Base-by-base conservation (phyloP, 1,140 invertebrate species). In the Reticulitermes speratus region DNA sequence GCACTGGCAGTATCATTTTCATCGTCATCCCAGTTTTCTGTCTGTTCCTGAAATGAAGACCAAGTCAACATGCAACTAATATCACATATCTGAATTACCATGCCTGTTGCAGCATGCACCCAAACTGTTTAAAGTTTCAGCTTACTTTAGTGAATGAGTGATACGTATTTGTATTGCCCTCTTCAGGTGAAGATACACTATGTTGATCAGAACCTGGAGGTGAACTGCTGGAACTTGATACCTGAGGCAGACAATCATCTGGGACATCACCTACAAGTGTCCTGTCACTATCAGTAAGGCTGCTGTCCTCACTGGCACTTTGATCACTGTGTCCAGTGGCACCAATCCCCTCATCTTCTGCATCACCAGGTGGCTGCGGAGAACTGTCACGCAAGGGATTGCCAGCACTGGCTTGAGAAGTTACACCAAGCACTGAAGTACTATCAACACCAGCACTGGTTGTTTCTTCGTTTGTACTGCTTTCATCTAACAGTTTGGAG, bases 291-390 rank as follows among this genome's bases (percentile, higher is more conserved):
- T 96, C 95, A 87, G 95, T 96, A 30, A 96, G 91, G 89, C 95
- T 96, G 88, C 95, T 96, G 89, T 96, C 96, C 89, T 96, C 96
- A 89, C 94, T 96, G 88, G 95, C 95, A 90, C 95, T 96, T 88
- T 95, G 94, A 88, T 94, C 93, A 86, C 91, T 89, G 84, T 89
- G 88, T 44, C 88, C 88, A 23, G 85, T 88, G 81, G 89, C 89
- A 30, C 88, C 89, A 25, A 88, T 88, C 19, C 89, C 89, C 85
- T 90, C 89, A 86, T 90, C 90, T 86, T 89, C 89, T 30, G 87
- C 87, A 87, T 89, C 87, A 87, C 87, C 86, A 23, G 86, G 82
- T 14, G 85, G 75, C 38, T 86, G 84, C 9, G 86, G 86, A 9
- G 86, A 86, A 69, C 48, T 86, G 23, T 86, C 86, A 44, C 86